A percentile compares a stretch with the other conserved stretches of the same genome.
Conservation (phyloP, 1,140 invertebrate species). For the Piezodorus guildinii region DNA sequence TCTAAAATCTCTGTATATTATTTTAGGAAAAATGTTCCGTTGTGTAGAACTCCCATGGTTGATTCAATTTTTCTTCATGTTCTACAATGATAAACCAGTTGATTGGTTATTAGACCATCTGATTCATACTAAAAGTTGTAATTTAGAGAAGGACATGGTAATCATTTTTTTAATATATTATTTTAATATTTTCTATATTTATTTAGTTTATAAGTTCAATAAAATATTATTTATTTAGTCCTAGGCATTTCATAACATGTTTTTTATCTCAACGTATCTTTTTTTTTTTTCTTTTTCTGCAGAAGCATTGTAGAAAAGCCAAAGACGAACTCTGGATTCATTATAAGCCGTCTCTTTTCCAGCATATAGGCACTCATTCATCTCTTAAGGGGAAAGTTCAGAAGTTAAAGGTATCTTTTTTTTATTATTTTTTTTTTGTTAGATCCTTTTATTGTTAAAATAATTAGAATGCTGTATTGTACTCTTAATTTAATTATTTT, state of each 20-base stretch:
- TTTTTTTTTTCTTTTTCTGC: constrained; percentile 31
- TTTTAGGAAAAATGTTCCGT: constrained; percentile 82
- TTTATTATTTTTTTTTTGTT: too few species aligned
- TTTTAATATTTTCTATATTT: too few species aligned
- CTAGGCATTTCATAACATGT: too few species aligned
- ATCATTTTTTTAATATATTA: constrained; percentile 30
- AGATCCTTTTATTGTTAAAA: too few species aligned
- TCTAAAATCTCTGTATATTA: too few species aligned
- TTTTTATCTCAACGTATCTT: too few species aligned
- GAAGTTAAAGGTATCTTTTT: constrained; percentile 68
- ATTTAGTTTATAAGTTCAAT: too few species aligned
- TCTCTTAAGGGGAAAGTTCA: constrained; percentile 95
- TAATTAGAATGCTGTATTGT: too few species aligned
- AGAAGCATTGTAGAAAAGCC: constrained; percentile 78
- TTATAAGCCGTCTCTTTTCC: constrained; percentile 86
- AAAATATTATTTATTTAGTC: too few species aligned
- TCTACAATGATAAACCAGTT: constrained; percentile 91
- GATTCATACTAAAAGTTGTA: constrained; percentile 82
- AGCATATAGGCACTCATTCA: constrained; percentile 91
- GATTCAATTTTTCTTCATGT: constrained; percentile 88
- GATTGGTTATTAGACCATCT: constrained; percentile 92
- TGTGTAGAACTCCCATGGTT: constrained; percentile 77
- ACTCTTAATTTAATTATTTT: too few species aligned
- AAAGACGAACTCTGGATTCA: constrained; percentile 73
- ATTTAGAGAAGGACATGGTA: constrained; percentile 68